Evolutionary conservation across 1,140 invertebrate species (phyloP), one percentile per base, ranked within the genome.

Genomic region (Trachymyrmex cornetzi): DNA sequence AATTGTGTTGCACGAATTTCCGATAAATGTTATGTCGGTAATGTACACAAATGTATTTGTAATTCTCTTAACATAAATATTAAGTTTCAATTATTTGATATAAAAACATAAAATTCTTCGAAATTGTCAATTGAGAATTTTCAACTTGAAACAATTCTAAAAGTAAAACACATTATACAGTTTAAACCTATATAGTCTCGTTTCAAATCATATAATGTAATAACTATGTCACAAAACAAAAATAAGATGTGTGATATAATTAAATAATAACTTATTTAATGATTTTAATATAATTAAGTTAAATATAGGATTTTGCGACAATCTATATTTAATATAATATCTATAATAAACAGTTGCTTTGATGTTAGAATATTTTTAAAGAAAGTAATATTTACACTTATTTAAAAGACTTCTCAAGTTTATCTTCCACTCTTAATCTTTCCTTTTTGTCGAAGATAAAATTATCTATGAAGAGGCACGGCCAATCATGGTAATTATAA

Each of bases 1-100:
- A 74, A 88, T 86, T 71, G 64, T n/a, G 55, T 50, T 50, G 19
- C 44, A 27, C 27, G 55, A 63, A 59, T 63, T 61, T 71, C 64
- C 19, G 24, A 82, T n/a, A 38, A n/a, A 50, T 34, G 81, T 63
- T 72, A 22, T 16, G 3, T 44, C 11, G 14, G 50, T 50, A 50
- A 34, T 55, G 2, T 6, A 48, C 6, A 22, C 16, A 7, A 4
- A 22, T 66, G 24, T 30, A 53, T 50, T 48, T 14, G 0, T 30
- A 30, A 77, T 38, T 77, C 2, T 22, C n/a, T 57, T 14, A 44
- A 59, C 12, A 6, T 30, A 30, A 63, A 14, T 48, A 19, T 55
- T 74, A 55, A 48, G 9, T 1, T 11, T 3, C 1, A 34, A 22
- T 66, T 30, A 30, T 57, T 63, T 34, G 11, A 48, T 27, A 22